Base-by-base conservation (phyloP, 1,140 invertebrate species). In the Tetramorium parvispinum region DNA sequence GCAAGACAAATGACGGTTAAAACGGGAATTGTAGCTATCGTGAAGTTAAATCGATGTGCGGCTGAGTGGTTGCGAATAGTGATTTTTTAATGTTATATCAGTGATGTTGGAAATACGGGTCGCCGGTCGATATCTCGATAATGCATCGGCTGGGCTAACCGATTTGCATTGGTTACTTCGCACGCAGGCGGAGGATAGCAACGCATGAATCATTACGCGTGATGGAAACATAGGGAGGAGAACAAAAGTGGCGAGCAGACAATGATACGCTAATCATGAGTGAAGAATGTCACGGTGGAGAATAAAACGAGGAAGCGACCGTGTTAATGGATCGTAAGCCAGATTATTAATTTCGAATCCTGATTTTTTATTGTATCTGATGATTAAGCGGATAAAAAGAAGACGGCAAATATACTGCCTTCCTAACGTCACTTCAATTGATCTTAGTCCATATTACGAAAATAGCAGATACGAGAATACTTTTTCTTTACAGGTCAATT, bases 11-110 rank as follows among this genome's bases (percentile, higher is more conserved):
- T 13, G 63, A 40, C 32, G 8, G 37, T 73, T 73, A 82, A 82
- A 59, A 82, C 40, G 40, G 40, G 63, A 89, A 89, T 70, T 57
- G 70, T 8, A 66, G 21, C 24, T 57, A 57, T 55, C 66, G 24
- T 51, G n/a, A 61, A 43, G 55, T 70, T 77, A 65, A 82, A 70
- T 79, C 55, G 68, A 55, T 86, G 53, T 81, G 16, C 51, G 51
- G 51, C 53, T 82, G 55, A 76, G 55, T 82, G 55, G 27, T 51
- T 43, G 66, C 27, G 43, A 66, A 75, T 76, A 59, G 53, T 46
- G 51, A 83, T 59, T 75, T 73, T 75, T 83, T 83, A 83, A 75
- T 83, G 32, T 51, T 81, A 57, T 82, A 55, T 76, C 73, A 5
- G 40, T 18, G 55, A 59, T 40, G 40, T 51, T 79, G 21, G 8